Evolutionary conservation across 2,888 invertebrate genomes (phyloP).

Genomic region (Matsumyia berberina): DNA sequence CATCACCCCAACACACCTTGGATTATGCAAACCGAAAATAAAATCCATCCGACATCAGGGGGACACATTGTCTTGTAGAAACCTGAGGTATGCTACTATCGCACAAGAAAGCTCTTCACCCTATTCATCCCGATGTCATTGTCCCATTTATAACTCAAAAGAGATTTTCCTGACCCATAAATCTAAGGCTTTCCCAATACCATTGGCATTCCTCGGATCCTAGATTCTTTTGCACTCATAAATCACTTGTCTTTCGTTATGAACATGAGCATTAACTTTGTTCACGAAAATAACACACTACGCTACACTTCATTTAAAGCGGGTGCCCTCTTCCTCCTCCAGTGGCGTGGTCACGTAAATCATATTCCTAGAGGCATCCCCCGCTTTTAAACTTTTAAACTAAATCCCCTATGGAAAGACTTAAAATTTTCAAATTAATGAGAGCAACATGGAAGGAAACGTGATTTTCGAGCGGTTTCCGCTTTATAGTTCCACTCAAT

Average conservation of each 20-base stretch:
- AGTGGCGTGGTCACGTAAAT: slow-evolving; percentile 18
- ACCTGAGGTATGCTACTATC: not conserved
- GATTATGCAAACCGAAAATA: too few species aligned
- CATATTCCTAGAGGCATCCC: not conserved
- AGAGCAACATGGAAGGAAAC: slow-evolving; percentile 48
- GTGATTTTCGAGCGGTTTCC: slow-evolving; percentile 67
- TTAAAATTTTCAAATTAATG: slow-evolving; percentile 42
- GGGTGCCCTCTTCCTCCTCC: not conserved
- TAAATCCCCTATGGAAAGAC: slow-evolving; percentile 22
- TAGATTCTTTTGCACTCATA: slow-evolving; percentile 19
- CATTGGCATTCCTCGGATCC: not conserved
- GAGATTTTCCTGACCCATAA: slow-evolving; percentile 16
- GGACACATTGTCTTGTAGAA: not conserved
- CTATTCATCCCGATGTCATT: slow-evolving; percentile 8
- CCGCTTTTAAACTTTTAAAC: slow-evolving; percentile 21
- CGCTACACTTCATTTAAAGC: not conserved
- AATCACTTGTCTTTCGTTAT: slow-evolving; percentile 25
- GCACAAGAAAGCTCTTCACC: not conserved
- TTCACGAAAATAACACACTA: slow-evolving; percentile 30
- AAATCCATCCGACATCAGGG: too few species aligned
- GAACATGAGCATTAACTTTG: slow-evolving; percentile 39
- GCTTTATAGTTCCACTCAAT: slow-evolving; percentile 22
- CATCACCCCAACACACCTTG: too few species aligned
- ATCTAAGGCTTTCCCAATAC: slow-evolving; percentile 40
- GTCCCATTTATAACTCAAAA: slow-evolving; percentile 19